These are phyloP conservation scores for Notiomystis cincta DNA, from an alignment of 2,113 vertebrate genomes.

Conservation along the genomic window DNA sequence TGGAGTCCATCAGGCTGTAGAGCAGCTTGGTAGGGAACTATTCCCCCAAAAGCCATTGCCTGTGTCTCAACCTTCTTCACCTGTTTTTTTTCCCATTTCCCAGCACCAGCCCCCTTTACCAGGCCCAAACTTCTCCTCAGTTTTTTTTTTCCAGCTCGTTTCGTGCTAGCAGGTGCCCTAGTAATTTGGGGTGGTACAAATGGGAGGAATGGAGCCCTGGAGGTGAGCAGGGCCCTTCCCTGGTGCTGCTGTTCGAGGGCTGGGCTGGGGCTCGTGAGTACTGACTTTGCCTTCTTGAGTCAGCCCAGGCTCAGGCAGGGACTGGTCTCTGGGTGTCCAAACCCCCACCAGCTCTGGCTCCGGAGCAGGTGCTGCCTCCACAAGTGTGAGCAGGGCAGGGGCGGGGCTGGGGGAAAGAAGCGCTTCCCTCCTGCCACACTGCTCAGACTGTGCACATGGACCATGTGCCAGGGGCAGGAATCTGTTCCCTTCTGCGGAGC, in stretches of 20 bases:
- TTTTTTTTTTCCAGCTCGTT: not conserved
- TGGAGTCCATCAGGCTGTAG: not conserved
- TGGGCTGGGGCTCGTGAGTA: accelerated
- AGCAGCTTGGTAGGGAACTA: not conserved
- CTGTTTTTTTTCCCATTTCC: accelerated
- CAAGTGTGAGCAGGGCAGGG: not conserved
- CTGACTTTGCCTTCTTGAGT: not conserved
- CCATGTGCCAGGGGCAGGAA: accelerated
- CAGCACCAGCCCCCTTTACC: too few relatives aligned
- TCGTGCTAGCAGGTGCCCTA: not conserved
- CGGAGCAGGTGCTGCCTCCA: not conserved
- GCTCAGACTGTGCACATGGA: accelerated
- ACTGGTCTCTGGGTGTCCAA: not conserved
- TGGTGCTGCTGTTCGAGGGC: not conserved
- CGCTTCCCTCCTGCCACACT: accelerated
- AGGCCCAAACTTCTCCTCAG: not conserved
- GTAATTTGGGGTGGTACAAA: accelerated
- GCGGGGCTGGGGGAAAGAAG: too few relatives aligned
- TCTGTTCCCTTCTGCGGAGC: not conserved
- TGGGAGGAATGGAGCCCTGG: not conserved
- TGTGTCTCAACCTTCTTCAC: not conserved
- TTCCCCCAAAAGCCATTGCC: not conserved
- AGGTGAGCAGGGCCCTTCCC: not conserved
- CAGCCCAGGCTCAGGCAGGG: not conserved
- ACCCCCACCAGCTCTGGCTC: not conserved